Base-by-base conservation (phyloP, 1,140 invertebrate genomes). In the Drosophila insularis region DNA sequence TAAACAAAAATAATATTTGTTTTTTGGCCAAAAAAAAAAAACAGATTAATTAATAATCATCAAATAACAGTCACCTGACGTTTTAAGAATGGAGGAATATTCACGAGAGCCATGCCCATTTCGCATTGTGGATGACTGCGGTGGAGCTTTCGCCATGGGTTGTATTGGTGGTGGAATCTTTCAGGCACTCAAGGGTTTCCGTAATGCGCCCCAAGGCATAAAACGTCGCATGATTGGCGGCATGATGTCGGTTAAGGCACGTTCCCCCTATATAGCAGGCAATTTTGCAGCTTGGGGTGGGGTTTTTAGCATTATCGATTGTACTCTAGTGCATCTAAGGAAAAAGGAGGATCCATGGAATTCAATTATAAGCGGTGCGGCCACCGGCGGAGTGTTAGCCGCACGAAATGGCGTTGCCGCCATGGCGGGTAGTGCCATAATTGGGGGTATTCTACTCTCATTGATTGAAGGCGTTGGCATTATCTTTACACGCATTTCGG, bases 311-410 rank as follows among this genome's bases (percentile, higher is more conserved):
- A 97, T 97, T n/a, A 98, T 99, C 71, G 99, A 99, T 91, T 99
- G 99, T 92, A 95, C 97, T 35, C 92, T 99, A 74, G 97, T 99
- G 10, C 97, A 98, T 84, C 93, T 99, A 55, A 93, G 98, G 50
- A 96, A 98, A 92, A 99, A 99, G 91, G 99, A 99, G 94, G 98
- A 99, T 93, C 98, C 98, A 0, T 99, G 98, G 97, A 99, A 98
- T 92, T 99, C 98, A 0, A 99, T 99, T 23, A 97, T 98, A 46
- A 99, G 98, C 93, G 98, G 98, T 1, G 98, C 98, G 1, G 94
- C 97, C 0, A 99, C 98, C 43, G 98, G 98, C 32, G 98, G 97
- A 31, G 96, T 99, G 78, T 92, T 99, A 66, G 97, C 98, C 23
- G 97, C 98, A 10, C 94, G 99, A 94, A 98, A 97, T 94, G 99